Conservation (phyloP, 2,797 vertebrate species). For the Champsocephalus gunnari region DNA sequence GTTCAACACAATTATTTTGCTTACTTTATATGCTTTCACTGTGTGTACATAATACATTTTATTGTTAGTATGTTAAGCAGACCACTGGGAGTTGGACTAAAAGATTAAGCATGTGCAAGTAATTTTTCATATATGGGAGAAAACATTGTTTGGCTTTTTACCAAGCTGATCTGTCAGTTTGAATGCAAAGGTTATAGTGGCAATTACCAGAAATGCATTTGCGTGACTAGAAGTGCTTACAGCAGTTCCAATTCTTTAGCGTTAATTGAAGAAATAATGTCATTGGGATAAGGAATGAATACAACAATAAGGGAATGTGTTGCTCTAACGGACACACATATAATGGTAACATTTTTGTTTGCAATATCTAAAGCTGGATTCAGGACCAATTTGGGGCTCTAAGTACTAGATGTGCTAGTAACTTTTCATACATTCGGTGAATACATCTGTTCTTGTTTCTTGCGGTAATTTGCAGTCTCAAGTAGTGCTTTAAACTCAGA, state of each 20-base stretch:
- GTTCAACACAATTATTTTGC: too few relatives aligned
- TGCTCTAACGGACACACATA: conserved; percentile 4
- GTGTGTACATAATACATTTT: neutral
- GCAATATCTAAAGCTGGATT: too few relatives aligned
- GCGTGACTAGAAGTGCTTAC: conserved; percentile 12
- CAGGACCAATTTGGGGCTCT: too few relatives aligned
- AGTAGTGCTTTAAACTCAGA: too few relatives aligned
- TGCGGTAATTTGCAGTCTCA: too few relatives aligned
- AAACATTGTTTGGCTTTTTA: conserved; percentile 28
- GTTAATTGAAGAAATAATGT: conserved; percentile 38
- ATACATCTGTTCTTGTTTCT: too few relatives aligned
- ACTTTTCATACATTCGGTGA: too few relatives aligned
- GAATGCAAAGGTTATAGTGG: conserved; percentile 22
- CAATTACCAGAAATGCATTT: conserved; percentile 5
- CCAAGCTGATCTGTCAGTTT: conserved; percentile 29
- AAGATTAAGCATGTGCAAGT: neutral
- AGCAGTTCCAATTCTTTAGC: conserved; percentile 32
- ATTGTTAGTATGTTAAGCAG: neutral
- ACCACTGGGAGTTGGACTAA: neutral
- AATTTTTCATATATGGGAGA: conserved; percentile 10
- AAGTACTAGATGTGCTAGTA: too few relatives aligned
- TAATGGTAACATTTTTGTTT: too few relatives aligned
- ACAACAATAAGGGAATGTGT: conserved; percentile 28
- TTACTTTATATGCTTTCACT: too few relatives aligned
- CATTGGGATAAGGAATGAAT: neutral